Percentiles rank a stretch among this genome's conserved stretches.
phyloP scores from a whole-genome alignment of 2,888 invertebrate genomes.

The Phrixothrix hirtus region DNA sequence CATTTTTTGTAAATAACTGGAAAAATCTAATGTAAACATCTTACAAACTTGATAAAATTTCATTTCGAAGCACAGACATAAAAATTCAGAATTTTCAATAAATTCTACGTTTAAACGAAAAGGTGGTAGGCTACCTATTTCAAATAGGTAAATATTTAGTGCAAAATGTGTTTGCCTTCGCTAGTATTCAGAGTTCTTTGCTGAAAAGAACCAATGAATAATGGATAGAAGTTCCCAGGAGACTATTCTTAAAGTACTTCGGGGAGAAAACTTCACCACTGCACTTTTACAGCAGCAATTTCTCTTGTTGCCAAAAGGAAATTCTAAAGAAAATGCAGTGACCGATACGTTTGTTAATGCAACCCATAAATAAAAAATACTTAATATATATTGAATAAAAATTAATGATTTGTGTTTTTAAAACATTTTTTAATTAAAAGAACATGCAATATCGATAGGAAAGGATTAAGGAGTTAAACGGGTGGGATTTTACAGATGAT shows the following conservation, averaged over 20 bases:
- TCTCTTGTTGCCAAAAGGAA: conserved; percentile 27
- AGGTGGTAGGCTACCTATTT: not conserved
- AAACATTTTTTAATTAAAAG: too few relatives aligned
- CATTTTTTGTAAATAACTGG: too few relatives aligned
- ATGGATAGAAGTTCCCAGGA: conserved; percentile 46
- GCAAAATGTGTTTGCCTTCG: conserved; percentile 35
- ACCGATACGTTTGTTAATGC: conserved; percentile 20
- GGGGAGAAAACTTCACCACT: conserved; percentile 43
- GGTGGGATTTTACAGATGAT: conserved; percentile 7
- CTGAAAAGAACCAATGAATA: conserved; percentile 47
- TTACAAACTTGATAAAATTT: too few relatives aligned
- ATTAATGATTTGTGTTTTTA: too few relatives aligned
- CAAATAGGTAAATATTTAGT: conserved; percentile 43
- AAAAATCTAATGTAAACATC: too few relatives aligned
- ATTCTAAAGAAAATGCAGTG: conserved; percentile 28
- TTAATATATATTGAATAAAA: too few relatives aligned
- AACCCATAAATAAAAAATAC: too few relatives aligned
- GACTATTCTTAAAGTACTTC: conserved; percentile 45
- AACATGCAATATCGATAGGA: too few relatives aligned
- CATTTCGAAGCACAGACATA: too few relatives aligned
- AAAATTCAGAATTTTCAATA: too few relatives aligned
- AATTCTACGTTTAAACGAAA: not conserved
- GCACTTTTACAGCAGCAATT: conserved; percentile 43
- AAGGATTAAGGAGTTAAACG: too few relatives aligned
- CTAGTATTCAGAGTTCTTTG: conserved; percentile 32